Percentiles rank a stretch among this genome's conserved stretches.
Evolutionary conservation across 2,113 vertebrate species (phyloP).

Genomic region (Ammodramus savannarum): DNA sequence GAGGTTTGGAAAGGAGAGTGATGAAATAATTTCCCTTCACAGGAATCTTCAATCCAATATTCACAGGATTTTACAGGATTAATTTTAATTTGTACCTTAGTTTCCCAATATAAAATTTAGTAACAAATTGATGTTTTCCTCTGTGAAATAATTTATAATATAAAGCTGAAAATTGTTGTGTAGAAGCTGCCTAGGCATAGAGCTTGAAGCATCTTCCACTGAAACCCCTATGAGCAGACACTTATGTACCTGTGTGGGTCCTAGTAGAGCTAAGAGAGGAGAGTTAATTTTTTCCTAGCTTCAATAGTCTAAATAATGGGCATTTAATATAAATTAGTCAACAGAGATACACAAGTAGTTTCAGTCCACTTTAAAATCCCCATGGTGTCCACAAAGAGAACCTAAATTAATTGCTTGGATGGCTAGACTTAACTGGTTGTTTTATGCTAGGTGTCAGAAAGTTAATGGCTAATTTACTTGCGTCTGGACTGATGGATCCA

Average conservation of each 20-base stretch:
- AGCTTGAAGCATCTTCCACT: background rate
- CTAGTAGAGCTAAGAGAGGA: background rate
- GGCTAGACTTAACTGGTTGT: conserved; percentile 34
- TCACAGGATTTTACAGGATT: background rate
- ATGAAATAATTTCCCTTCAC: background rate
- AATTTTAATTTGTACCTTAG: background rate
- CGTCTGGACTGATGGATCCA: background rate
- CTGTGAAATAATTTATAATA: background rate
- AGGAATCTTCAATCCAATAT: background rate
- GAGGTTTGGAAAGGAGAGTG: background rate
- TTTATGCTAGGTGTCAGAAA: conserved; percentile 40
- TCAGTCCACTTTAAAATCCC: conserved; percentile 28
- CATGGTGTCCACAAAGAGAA: conserved; percentile 3
- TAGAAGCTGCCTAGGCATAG: background rate
- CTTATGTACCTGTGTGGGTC: background rate
- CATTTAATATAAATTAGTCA: conserved; percentile 48
- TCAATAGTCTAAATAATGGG: background rate
- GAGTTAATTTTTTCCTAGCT: background rate
- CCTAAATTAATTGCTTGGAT: conserved; percentile 34
- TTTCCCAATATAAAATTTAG: background rate
- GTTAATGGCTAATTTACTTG: conserved; percentile 47
- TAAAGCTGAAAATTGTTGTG: background rate
- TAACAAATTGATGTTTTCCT: background rate
- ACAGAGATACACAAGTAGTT: conserved; percentile 3
- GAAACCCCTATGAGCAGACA: background rate